Percentiles rank a stretch among this genome's conserved stretches.
Conservation (phyloP, 2,797 vertebrate genomes). For the Gymnoscopelus microlampas region DNA sequence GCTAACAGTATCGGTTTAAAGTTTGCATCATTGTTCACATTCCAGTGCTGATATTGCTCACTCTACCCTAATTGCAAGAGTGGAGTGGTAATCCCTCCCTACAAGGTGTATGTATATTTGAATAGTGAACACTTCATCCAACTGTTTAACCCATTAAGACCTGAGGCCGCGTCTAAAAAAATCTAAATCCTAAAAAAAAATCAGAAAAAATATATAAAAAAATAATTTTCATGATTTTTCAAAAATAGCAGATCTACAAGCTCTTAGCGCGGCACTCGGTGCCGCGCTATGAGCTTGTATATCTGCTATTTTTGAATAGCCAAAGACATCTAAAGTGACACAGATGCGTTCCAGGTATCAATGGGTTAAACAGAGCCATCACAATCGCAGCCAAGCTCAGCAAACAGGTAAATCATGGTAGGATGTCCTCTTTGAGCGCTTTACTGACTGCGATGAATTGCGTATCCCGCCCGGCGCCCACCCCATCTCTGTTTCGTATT, state of each 20-base stretch:
- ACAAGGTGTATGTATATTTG: not conserved
- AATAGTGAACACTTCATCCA: constrained; percentile 37
- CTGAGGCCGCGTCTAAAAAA: too few species aligned
- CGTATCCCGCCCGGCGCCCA: not conserved
- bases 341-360: too few species aligned
- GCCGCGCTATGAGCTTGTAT: too few species aligned
- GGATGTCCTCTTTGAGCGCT: constrained; percentile 45
- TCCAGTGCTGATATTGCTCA: constrained; percentile 1
- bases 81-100: not conserved
- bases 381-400: constrained; percentile 21
- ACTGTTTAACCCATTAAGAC: too few species aligned
- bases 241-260: too few species aligned
- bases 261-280: too few species aligned
- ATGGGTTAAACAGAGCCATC: not conserved
- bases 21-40: not conserved
- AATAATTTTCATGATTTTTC: too few species aligned
- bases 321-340: too few species aligned
- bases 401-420: constrained; percentile 40
- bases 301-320: too few species aligned
- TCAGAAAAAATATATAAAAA: too few species aligned
- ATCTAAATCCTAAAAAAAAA: too few species aligned
- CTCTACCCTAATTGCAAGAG: not conserved
- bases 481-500: constrained; percentile 55
- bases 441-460: constrained; percentile 38
- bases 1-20: too few species aligned